Base-by-base conservation (phyloP, 2,797 vertebrate genomes). In the Buceros bicornis region DNA sequence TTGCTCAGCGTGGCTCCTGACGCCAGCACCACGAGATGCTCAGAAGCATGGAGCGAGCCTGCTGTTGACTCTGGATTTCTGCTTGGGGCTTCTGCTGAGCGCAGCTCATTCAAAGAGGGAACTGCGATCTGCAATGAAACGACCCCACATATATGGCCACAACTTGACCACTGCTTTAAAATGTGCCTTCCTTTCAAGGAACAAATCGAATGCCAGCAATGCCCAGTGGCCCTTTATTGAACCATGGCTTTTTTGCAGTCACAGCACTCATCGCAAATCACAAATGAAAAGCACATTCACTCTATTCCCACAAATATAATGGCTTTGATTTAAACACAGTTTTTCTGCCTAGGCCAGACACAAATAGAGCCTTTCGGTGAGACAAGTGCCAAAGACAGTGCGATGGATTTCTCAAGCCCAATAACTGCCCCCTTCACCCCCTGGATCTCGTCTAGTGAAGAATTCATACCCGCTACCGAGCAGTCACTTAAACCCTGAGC, bases 1-100 rank as follows among this genome's bases (percentile, higher is more conserved):
- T 2, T 7, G 45, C 57, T 64, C 58, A 26, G 66, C 1, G 0
- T 10, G 24, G 20, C 35, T 40, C 37, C n/a, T 48, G 1, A 45
- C 24, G 25, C 56, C n/a, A 10, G 5, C 47, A 24, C 25, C 9
- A 8, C 0, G 1, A 67, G 26, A 25, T 43, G 25, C 22, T 19
- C 28, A 56, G 67, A 20, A 60, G n/a, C 22, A 10, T 1, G 22
- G 43, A 69, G 17, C 5, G 16, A 48, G 12, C 8, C n/a, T 29
- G 37, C 29, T 42, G 17, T 8, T 45, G 51, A 24, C 33, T 26
- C 29, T 35, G 79, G 56, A 25, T 45, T 66, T 37, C 8, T 2
- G 3, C 25, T 19, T 48, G 37, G 16, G 21, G 57, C 11, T 67
- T 28, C 16, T 54, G 47, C 45, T 64, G 53, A 69, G 54, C 17